phyloP scores from a whole-genome alignment of 2,888 invertebrate genomes.

The Eristalis intricaria region DNA sequence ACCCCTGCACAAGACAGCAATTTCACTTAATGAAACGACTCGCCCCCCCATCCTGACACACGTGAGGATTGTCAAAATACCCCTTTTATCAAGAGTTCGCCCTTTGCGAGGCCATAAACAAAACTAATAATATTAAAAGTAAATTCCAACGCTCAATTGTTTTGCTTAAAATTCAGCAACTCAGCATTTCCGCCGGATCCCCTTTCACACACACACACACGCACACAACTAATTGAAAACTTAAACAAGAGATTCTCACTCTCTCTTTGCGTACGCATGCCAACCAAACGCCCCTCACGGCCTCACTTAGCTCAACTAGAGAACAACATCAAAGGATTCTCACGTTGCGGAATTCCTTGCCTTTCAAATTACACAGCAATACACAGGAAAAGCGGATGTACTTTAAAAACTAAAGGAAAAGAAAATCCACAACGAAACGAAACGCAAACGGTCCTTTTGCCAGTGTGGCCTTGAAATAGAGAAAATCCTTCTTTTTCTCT shows the following conservation, averaged over 20 bases:
- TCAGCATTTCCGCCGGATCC: not conserved
- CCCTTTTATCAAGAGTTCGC: not conserved
- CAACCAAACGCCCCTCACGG: not conserved
- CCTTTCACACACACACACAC: slow-evolving; percentile 20
- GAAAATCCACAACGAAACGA: slow-evolving; percentile 5
- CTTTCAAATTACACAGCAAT: slow-evolving; percentile 31
- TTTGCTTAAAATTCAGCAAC: slow-evolving; percentile 21
- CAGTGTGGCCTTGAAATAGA: slow-evolving; percentile 40
- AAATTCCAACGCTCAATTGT: slow-evolving; percentile 48
- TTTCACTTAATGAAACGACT: not conserved
- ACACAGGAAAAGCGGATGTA: slow-evolving; percentile 20
- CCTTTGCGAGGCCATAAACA: slow-evolving; percentile 25
- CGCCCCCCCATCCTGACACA: not conserved
- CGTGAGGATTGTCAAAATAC: not conserved
- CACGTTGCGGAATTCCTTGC: slow-evolving; percentile 13
- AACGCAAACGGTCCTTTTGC: slow-evolving; percentile 25
- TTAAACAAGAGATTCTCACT: slow-evolving; percentile 33
- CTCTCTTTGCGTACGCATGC: not conserved
- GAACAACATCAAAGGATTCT: slow-evolving; percentile 30
- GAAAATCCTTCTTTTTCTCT: slow-evolving; percentile 1
- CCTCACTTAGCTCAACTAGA: not conserved
- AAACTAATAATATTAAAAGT: slow-evolving; percentile 67
- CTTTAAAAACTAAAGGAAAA: slow-evolving; percentile 12
- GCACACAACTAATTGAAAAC: slow-evolving; percentile 57
- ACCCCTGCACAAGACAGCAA: not conserved